Evolutionary conservation across 1,140 invertebrate genomes (phyloP), one percentile per base, ranked within the genome.

Genomic region (Pseudomyrmex dendroicus): DNA sequence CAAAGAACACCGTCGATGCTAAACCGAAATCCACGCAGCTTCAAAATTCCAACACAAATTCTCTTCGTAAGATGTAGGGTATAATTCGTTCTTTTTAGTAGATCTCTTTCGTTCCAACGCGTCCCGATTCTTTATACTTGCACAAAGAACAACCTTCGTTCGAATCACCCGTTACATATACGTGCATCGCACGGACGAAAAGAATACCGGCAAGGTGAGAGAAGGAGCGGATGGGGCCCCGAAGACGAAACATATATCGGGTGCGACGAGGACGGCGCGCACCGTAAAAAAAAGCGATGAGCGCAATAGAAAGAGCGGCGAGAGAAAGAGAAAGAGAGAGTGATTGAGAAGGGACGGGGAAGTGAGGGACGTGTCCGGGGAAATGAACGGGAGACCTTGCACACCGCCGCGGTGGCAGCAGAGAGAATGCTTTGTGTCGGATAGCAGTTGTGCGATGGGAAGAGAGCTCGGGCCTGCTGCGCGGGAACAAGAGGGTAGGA

Each of bases 321-420:
- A 90, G 68, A 70, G 52, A 44, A 73, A 44, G 74, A 78, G 73
- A 62, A 62, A 35, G 20, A 61, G 62, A 61, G 59, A 74, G 48
- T 35, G 62, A 68, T 13, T 17, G 13, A 13, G 54, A 52, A 67
- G 66, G 25, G 10, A 13, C 17, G 66, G 63, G 20, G 80, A 20
- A 17, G 44, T 12, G 61, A 50, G 17, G 64, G 83, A 17, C 35
- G 50, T 50, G 86, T 74, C 56, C 63, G 78, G 87, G 87, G 84
- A 80, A 89, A 89, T 57, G 87, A 89, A 88, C 86, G 87, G 63
- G 78, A 89, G 87, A 89, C 87, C 87, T 89, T 89, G 87, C 87
- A 76, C 86, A 77, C 63, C 57, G 73, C 63, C 62, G 73, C 50
- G 63, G 76, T 63, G 46, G 13, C 78, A 56, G 73, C 84, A 86